These are phyloP conservation scores for Ophonus ardosiacus DNA, from an alignment of 2,888 invertebrate species.

Conservation along the genomic window DNA sequence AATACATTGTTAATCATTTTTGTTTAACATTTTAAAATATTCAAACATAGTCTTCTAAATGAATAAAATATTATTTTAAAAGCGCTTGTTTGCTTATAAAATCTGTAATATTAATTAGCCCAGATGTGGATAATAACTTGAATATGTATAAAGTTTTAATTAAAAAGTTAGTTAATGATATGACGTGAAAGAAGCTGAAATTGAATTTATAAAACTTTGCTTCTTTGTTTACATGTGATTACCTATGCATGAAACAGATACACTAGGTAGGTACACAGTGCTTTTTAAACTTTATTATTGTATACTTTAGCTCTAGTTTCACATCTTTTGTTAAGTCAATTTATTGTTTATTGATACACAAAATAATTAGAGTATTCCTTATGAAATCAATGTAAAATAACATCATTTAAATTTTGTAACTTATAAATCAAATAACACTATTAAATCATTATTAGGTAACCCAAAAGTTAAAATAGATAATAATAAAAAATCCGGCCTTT, in stretches of 20 bases:
- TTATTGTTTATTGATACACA: too few relatives aligned
- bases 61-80: slow-evolving; percentile 28
- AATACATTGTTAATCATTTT: neutral
- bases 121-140: slow-evolving; percentile 37
- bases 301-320: neutral
- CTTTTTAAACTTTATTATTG: neutral
- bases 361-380: too few relatives aligned
- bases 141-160: slow-evolving; percentile 48
- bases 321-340: neutral
- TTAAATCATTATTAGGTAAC: too few relatives aligned
- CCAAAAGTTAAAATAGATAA: too few relatives aligned
- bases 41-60: neutral
- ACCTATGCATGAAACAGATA: slow-evolving; percentile 37
- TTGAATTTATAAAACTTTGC: slow-evolving; percentile 48
- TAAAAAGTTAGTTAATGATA: slow-evolving; percentile 48
- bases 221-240: slow-evolving; percentile 47
- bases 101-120: slow-evolving; percentile 38
- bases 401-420: too few relatives aligned
- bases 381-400: too few relatives aligned
- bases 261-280: neutral
- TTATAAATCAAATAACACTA: too few relatives aligned
- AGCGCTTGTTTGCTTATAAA: neutral
- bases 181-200: slow-evolving; percentile 42
- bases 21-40: too few relatives aligned
- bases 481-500: too few relatives aligned